These are phyloP conservation scores for Vanessa tameamea DNA, from an alignment of 1,140 invertebrate species.

Conservation along the genomic window DNA sequence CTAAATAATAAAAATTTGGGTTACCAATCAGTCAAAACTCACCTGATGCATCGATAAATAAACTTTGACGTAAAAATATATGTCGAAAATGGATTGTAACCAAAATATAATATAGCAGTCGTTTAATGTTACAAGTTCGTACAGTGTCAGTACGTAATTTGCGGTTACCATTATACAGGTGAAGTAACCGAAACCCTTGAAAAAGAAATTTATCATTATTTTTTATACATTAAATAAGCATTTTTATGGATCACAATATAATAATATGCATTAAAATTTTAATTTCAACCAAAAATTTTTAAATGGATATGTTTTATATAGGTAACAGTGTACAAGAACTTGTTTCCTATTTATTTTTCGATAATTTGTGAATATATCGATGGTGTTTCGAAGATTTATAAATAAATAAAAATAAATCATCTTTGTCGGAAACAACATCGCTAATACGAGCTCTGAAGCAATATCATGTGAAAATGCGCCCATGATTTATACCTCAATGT, in stretches of 20 bases:
- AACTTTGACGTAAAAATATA: slow-evolving; percentile 61
- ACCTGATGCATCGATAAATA: slow-evolving; percentile 67
- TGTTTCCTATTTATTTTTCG: no score
- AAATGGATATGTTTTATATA: no score
- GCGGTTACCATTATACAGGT: slow-evolving; percentile 56
- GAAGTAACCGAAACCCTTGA: slow-evolving; percentile 60
- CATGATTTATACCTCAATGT: no score
- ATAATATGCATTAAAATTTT: not conserved
- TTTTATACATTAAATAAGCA: no score
- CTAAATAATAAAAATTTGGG: not conserved
- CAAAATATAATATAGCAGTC: slow-evolving; percentile 61
- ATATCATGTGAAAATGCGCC: no score
- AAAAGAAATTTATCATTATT: slow-evolving; percentile 2
- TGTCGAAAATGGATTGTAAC: slow-evolving; percentile 58
- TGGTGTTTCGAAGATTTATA: no score
- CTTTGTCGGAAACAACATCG: no score
- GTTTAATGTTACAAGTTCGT: slow-evolving; percentile 61
- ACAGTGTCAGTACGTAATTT: slow-evolving; percentile 58
- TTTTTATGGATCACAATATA: not conserved
- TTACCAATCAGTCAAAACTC: slow-evolving; percentile 6
- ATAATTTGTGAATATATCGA: no score
- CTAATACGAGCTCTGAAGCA: no score
- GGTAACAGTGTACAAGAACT: not conserved
- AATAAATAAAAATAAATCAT: no score
- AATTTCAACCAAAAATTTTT: no score